Evolutionary conservation across 2,888 invertebrate genomes (phyloP), one percentile per base, ranked within the genome.

Genomic region (Rutpela maculata): DNA sequence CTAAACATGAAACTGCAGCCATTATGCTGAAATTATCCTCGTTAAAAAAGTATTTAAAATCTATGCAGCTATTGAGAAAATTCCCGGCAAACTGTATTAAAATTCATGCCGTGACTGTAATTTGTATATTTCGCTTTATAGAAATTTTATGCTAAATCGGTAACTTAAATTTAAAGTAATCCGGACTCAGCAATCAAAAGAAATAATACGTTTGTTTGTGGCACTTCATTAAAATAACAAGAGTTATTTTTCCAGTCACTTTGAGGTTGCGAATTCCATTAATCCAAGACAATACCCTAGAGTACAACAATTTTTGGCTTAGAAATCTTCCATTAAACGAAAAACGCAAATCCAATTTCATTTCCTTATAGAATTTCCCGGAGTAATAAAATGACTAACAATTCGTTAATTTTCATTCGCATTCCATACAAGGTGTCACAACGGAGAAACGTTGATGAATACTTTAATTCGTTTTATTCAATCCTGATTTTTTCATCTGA

Each of bases 261-360:
- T 83, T 82, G 79, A 81, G 72, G 77, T 78, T 75, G 78, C 71
- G 80, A 84, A 84, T 85, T 85, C 82, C 84, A 85, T 85, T 85
- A 85, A 83, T 82, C 82, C 80, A 70, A 81, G 82, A 85, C 84
- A 84, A 85, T 84, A 74, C 84, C 82, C 81, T 17, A 60, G 83
- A 82, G 85, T 82, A 83, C 84, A 81, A 85, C 84, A 84, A 83
- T 84, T 84, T 85, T 83, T 83, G 83, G 82, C 80, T 81, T 84
- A 81, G 82, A 84, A 84, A 81, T 83, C 82, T 82, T 81, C 83
- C 81, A 84, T 84, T 84, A 84, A 84, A 84, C 78, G 83, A 82
- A 81, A 81, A 82, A 84, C 81, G 79, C 83, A 84, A 84, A 85
- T 84, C 84, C 84, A 85, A 84, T 85, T 84, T 84, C 81, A 81